phyloP scores from a whole-genome alignment of 1,140 invertebrate species.

The Heterodera schachtii region DNA sequence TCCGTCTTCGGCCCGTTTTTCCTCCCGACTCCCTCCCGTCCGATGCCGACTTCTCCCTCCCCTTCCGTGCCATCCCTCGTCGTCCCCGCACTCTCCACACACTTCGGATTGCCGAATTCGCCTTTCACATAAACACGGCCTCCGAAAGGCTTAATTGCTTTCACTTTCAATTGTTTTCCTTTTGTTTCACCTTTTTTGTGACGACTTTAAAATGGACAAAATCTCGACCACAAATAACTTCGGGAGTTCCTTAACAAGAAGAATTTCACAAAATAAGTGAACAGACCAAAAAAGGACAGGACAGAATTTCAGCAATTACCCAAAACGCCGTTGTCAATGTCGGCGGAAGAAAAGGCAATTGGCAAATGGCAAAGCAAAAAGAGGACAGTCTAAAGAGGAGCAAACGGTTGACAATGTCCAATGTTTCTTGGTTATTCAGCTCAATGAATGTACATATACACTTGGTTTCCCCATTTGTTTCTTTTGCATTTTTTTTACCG shows the following conservation, averaged over 20 bases:
- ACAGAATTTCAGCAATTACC: not conserved
- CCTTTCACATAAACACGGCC: slow-evolving; percentile 40
- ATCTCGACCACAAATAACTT: slow-evolving; percentile 15
- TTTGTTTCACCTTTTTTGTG: not conserved
- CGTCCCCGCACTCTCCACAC: slow-evolving; percentile 8
- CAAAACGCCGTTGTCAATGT: slow-evolving; percentile 25
- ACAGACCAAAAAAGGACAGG: not conserved
- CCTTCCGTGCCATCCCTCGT: not conserved
- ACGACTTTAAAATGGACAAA: slow-evolving; percentile 22
- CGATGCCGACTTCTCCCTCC: too few species aligned
- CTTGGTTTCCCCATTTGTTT: not conserved
- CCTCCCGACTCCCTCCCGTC: not conserved
- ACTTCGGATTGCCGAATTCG: slow-evolving; percentile 35
- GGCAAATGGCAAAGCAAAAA: not conserved
- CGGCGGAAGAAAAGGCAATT: not conserved
- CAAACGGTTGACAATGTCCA: too few species aligned
- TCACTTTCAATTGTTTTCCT: not conserved
- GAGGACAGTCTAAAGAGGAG: not conserved
- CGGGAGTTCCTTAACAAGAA: not conserved
- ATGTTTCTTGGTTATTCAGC: too few species aligned
- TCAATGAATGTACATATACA: too few species aligned
- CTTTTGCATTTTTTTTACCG: not conserved
- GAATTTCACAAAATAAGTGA: not conserved
- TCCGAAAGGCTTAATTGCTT: slow-evolving; percentile 12
- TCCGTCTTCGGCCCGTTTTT: not conserved